phyloP scores from a whole-genome alignment of 2,797 vertebrate genomes.

The Catostomus latipinnis region DNA sequence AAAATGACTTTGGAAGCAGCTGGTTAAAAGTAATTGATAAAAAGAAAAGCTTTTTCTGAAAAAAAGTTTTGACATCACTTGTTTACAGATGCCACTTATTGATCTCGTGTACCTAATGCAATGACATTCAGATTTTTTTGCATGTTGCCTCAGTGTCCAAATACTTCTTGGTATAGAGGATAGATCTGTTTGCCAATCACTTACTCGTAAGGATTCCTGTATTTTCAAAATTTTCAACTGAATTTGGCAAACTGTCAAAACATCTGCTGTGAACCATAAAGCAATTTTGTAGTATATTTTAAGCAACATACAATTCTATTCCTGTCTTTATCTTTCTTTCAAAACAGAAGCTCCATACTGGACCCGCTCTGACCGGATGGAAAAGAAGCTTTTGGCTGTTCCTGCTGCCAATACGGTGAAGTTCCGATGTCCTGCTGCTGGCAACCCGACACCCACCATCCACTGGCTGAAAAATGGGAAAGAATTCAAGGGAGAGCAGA shows the following conservation, averaged over 20 bases:
- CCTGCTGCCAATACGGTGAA: constrained; percentile 95
- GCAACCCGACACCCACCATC: constrained; percentile 91
- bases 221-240: no score
- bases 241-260: no score
- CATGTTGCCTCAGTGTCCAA: no score
- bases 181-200: not conserved
- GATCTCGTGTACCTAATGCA: no score
- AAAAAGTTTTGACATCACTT: no score
- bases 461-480: constrained; percentile 97
- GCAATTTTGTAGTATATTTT: not conserved
- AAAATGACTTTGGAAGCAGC: no score
- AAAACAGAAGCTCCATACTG: constrained; percentile 86
- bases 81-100: no score
- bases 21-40: no score
- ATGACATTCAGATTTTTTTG: no score
- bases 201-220: no score
- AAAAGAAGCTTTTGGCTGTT: constrained; percentile 92
- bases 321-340: constrained; percentile 10
- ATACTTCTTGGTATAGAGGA: not conserved
- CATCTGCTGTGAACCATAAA: no score
- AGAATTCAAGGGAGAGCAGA: constrained; percentile 94
- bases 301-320: not conserved
- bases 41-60: no score
- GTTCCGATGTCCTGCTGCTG: constrained; percentile 90
- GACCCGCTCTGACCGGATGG: constrained; percentile 91